These are phyloP conservation scores for Pemphredon lugubris DNA, from an alignment of 2,888 invertebrate genomes.

Conservation along the genomic window DNA sequence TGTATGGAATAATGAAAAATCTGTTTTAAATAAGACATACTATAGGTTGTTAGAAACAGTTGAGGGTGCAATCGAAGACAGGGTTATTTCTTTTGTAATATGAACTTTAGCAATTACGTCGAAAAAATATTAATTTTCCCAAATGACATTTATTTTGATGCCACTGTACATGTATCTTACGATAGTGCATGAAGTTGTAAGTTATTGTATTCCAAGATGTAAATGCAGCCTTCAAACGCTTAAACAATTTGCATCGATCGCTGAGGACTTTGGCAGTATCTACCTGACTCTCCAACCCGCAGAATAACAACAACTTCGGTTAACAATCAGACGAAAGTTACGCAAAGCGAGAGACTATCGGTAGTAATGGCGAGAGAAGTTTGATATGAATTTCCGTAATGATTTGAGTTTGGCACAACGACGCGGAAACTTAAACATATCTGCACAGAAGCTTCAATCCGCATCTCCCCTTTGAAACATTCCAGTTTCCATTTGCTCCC, in stretches of 20 bases:
- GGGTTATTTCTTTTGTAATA: no score
- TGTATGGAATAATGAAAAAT: no score
- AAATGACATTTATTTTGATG: background rate
- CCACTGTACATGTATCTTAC: no score
- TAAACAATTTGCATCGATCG: background rate
- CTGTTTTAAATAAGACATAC: no score
- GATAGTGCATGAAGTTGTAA: background rate
- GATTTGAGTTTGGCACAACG: constrained; percentile 50
- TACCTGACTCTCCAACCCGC: constrained; percentile 10
- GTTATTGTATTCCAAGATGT: background rate
- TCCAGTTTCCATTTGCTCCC: no score
- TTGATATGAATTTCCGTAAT: constrained; percentile 52
- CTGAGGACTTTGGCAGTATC: constrained; percentile 1
- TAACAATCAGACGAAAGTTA: constrained; percentile 33
- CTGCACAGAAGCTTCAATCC: constrained; percentile 19
- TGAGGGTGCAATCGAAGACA: no score
- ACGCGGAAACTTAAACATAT: constrained; percentile 49
- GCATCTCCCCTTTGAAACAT: background rate
- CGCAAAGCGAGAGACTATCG: constrained; percentile 4
- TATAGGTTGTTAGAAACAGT: no score
- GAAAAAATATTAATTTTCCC: no score
- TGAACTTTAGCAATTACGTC: no score
- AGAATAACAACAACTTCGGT: constrained; percentile 9
- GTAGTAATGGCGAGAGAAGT: constrained; percentile 42
- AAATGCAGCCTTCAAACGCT: background rate